phyloP scores from a whole-genome alignment of 1,140 invertebrate genomes.

The Bombus superbus region DNA sequence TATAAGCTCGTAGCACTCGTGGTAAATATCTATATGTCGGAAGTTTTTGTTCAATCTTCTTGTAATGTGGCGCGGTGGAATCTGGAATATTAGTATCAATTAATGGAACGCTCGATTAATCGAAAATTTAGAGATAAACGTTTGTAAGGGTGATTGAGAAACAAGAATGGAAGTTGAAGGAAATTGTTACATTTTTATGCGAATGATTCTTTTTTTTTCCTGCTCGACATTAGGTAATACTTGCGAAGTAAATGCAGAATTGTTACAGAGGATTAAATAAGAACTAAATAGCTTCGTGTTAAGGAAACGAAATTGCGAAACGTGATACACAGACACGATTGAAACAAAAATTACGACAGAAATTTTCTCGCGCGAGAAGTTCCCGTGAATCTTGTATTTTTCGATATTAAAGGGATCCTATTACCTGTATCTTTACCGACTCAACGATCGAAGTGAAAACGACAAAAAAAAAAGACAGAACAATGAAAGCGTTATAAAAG shows the following conservation, averaged over 20 bases:
- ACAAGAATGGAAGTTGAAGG: not conserved
- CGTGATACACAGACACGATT: not conserved
- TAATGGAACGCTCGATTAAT: not conserved
- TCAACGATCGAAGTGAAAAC: constrained; percentile 6
- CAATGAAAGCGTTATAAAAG: constrained; percentile 1
- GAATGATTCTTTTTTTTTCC: no score
- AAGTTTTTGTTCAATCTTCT: not conserved
- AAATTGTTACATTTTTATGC: not conserved
- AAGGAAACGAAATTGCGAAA: not conserved
- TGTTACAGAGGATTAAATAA: constrained; percentile 1
- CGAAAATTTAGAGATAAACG: no score
- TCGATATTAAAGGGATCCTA: not conserved
- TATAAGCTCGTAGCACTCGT: no score
- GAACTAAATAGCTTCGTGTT: no score
- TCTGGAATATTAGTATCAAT: not conserved
- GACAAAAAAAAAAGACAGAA: not conserved
- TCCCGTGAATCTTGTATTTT: not conserved
- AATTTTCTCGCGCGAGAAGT: not conserved
- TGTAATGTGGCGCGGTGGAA: not conserved
- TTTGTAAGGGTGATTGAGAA: not conserved
- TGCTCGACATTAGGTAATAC: no score
- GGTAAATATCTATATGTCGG: not conserved
- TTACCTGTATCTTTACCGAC: not conserved
- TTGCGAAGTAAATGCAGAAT: not conserved
- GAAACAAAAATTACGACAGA: not conserved